phyloP scores from a whole-genome alignment of 2,888 invertebrate species.

The Alviniconcha strummeri region DNA sequence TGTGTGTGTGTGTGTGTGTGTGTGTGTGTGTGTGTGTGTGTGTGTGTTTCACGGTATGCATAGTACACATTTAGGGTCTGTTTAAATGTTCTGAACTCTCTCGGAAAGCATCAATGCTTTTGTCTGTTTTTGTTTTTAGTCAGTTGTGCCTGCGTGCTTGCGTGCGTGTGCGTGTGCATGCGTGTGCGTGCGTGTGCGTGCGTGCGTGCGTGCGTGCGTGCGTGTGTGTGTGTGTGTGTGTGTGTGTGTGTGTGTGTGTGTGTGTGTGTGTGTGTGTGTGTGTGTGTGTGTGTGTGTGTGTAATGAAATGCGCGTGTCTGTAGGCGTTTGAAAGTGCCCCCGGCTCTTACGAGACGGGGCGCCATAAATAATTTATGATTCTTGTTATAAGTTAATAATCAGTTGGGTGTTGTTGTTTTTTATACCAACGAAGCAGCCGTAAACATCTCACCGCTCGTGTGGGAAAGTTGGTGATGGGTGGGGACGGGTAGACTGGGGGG shows the following conservation, averaged over 20 bases:
- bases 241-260: conserved; percentile 21
- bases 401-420: too few relatives aligned
- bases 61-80: not conserved
- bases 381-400: too few relatives aligned
- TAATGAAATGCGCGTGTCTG: not conserved
- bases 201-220: conserved; percentile 2
- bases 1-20: conserved; percentile 19
- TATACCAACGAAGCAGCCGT: too few relatives aligned
- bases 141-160: conserved; percentile 1
- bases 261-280: conserved; percentile 19
- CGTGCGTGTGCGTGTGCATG: conserved; percentile 5
- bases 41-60: not conserved
- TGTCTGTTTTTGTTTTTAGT: conserved; percentile 4
- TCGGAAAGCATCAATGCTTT: not conserved
- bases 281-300: conserved; percentile 14
- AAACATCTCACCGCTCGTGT: too few relatives aligned
- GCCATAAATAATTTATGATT: too few relatives aligned
- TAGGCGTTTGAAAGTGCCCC: not conserved
- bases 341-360: not conserved
- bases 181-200: conserved; percentile 6
- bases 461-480: too few relatives aligned
- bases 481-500: not conserved
- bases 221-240: not conserved
- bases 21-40: conserved; percentile 24
- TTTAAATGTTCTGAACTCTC: not conserved